Evolutionary conservation across 1,140 invertebrate species (phyloP).

Genomic region (Propsilocerus akamusi): DNA sequence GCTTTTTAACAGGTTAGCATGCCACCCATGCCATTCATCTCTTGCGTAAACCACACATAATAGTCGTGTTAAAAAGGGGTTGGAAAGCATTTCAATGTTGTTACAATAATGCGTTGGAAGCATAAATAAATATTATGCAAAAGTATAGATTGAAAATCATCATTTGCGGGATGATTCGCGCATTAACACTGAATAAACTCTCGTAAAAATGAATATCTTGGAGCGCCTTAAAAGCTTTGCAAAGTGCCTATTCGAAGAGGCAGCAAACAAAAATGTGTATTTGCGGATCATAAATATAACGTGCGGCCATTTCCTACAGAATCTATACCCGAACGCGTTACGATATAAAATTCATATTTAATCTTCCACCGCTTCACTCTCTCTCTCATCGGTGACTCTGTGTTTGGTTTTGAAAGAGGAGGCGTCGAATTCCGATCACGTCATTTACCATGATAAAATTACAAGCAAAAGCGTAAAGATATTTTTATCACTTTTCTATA

Average conservation of each 20-base stretch:
- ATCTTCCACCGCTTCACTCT: neutral
- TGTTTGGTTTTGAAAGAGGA: neutral
- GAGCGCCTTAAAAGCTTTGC: neutral
- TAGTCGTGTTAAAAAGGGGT: too few species aligned
- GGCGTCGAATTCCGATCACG: neutral
- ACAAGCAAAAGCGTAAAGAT: neutral
- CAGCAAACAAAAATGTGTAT: neutral
- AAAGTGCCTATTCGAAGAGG: too few species aligned
- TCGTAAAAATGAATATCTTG: neutral
- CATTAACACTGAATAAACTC: neutral
- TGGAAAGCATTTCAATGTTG: too few species aligned
- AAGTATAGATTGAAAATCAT: too few species aligned
- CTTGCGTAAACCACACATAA: too few species aligned
- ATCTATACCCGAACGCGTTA: too few species aligned
- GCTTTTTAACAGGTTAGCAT: too few species aligned
- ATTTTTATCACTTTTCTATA: slow-evolving; percentile 4
- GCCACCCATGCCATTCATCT: too few species aligned
- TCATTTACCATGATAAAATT: neutral
- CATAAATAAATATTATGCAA: too few species aligned
- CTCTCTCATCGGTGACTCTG: neutral
- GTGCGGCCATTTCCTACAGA: too few species aligned
- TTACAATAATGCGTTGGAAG: too few species aligned
- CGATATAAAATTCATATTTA: neutral
- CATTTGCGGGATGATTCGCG: too few species aligned
- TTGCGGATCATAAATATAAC: neutral